These are phyloP conservation scores for Drosophila burlai DNA, from an alignment of 1,140 invertebrate species.

Conservation along the genomic window DNA sequence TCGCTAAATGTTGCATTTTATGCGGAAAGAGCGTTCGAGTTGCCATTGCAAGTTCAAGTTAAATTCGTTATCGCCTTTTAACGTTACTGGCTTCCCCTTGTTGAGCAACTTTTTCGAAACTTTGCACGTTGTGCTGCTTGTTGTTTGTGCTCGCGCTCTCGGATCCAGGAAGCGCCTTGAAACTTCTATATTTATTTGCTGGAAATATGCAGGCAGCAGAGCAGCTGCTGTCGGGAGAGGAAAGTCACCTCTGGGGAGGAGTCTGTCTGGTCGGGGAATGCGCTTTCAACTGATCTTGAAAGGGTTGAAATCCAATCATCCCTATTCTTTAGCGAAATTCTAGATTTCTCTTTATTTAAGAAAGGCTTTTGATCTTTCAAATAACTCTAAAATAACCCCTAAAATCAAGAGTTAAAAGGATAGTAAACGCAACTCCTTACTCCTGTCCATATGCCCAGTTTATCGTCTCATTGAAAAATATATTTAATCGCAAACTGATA, in stretches of 20 bases:
- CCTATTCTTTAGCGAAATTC: no score
- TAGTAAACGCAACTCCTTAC: not conserved
- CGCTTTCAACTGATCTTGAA: not conserved
- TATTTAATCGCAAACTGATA: conserved; percentile 37
- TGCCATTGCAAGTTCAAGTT: conserved; percentile 77
- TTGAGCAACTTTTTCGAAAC: conserved; percentile 74
- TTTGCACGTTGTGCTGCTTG: conserved; percentile 44
- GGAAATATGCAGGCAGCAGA: conserved; percentile 41
- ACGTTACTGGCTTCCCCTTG: conserved; percentile 63
- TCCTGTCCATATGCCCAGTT: not conserved
- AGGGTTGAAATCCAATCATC: not conserved
- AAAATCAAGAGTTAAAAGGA: not conserved
- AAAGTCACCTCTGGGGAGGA: conserved; percentile 16
- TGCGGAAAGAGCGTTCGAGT: conserved; percentile 60
- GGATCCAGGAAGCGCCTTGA: conserved; percentile 78
- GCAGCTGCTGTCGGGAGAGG: conserved; percentile 38
- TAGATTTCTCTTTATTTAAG: not conserved
- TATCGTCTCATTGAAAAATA: conserved; percentile 6
- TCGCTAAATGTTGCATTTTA: conserved; percentile 52
- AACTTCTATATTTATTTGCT: conserved; percentile 80
- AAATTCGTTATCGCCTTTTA: conserved; percentile 74
- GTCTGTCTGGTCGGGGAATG: conserved; percentile 5
- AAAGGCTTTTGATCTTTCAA: not conserved
- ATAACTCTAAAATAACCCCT: not conserved
- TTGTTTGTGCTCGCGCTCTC: conserved; percentile 32